Percentiles rank a stretch among this genome's conserved stretches.
These are phyloP conservation scores for Apocrypta bakeri DNA, from an alignment of 1,140 invertebrate species.

Conservation along the genomic window DNA sequence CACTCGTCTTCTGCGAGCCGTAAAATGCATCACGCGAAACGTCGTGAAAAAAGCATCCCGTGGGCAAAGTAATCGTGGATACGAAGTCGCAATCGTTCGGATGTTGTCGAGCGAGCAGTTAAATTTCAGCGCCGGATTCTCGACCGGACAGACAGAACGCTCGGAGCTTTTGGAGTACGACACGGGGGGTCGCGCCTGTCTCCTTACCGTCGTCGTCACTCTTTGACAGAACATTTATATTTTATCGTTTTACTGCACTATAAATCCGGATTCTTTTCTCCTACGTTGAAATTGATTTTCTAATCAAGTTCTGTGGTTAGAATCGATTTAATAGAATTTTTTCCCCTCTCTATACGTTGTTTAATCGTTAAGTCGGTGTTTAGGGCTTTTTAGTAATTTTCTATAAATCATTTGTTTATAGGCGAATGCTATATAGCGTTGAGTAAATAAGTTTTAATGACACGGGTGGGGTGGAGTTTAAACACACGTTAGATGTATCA, in stretches of 20 bases:
- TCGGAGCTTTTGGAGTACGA: slow-evolving; percentile 21
- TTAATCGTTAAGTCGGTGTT: too few species aligned
- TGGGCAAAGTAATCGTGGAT: too few species aligned
- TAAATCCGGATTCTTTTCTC: background rate
- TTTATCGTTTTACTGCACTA: slow-evolving; percentile 7
- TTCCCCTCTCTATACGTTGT: too few species aligned
- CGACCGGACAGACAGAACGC: slow-evolving; percentile 23
- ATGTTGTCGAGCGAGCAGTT: slow-evolving; percentile 4
- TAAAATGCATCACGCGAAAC: background rate
- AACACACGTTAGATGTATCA: too few species aligned
- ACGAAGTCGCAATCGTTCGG: background rate
- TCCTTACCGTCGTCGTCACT: slow-evolving; percentile 1
- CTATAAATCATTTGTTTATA: too few species aligned
- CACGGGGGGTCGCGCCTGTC: slow-evolving; percentile 45
- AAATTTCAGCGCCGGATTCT: slow-evolving; percentile 28
- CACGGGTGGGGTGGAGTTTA: too few species aligned
- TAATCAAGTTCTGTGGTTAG: background rate
- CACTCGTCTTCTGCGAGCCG: background rate
- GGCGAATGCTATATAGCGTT: too few species aligned
- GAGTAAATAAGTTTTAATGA: too few species aligned
- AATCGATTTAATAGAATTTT: too few species aligned
- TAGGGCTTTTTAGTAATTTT: too few species aligned
- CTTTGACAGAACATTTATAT: background rate
- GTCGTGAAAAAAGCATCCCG: background rate
- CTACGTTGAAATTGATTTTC: background rate